These are phyloP conservation scores for Anabacerthia variegaticeps DNA, from an alignment of 2,797 vertebrate genomes.

Conservation along the genomic window DNA sequence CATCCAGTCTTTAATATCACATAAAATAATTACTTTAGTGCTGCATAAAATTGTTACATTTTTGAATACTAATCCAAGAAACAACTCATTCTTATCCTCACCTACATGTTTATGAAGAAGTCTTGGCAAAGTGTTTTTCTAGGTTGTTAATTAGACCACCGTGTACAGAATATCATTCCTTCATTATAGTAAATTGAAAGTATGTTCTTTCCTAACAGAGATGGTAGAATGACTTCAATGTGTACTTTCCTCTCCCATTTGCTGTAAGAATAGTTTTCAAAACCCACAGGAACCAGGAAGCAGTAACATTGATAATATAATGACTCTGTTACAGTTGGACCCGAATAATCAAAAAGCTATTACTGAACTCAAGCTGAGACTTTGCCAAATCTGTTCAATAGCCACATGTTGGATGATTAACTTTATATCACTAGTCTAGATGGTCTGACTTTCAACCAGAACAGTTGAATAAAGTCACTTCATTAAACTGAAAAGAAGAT, in stretches of 20 bases:
- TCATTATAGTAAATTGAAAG: not conserved
- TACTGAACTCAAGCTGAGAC: not conserved
- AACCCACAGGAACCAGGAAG: not conserved
- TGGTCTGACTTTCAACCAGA: not conserved
- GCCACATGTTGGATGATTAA: not conserved
- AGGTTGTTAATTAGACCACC: conserved; percentile 7
- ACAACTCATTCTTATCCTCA: not conserved
- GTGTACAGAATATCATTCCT: conserved; percentile 10
- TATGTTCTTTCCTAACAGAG: not conserved
- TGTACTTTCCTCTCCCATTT: not conserved
- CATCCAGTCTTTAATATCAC: not conserved
- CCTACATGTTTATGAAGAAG: not conserved
- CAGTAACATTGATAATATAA: not conserved
- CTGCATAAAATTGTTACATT: not conserved
- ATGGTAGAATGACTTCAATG: not conserved
- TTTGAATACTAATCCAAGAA: not conserved
- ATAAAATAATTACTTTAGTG: not conserved
- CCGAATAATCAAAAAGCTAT: not conserved
- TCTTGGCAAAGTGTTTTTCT: not conserved
- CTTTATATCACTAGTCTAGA: not conserved
- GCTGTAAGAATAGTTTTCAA: not conserved
- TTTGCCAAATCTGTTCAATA: not conserved
- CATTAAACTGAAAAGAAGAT: not conserved
- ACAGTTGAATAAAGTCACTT: not conserved
- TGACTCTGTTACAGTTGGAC: not conserved